phyloP scores from a whole-genome alignment of 2,113 vertebrate genomes.

The Enhydra lutris region DNA sequence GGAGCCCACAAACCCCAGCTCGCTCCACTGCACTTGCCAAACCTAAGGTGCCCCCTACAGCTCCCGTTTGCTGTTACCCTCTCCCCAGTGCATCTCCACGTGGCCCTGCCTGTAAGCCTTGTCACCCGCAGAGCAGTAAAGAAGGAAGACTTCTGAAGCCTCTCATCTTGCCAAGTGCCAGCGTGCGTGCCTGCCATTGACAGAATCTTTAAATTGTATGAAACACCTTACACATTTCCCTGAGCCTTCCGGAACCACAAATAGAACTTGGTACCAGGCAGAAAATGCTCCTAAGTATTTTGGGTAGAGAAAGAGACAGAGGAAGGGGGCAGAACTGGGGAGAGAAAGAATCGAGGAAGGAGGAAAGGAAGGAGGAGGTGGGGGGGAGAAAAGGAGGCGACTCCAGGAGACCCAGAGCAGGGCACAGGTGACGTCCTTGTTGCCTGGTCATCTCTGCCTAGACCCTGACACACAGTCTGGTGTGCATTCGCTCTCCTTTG shows the following conservation, averaged over 20 bases:
- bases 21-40: not conserved
- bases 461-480: not conserved
- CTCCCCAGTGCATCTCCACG: accelerated
- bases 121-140: not conserved
- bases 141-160: not conserved
- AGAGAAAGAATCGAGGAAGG: no score
- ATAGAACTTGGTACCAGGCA: not conserved
- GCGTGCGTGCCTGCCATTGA: accelerated
- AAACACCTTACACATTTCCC: not conserved
- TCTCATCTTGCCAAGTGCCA: not conserved
- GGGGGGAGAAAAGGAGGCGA: no score
- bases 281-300: not conserved
- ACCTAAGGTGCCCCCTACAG: not conserved
- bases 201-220: not conserved
- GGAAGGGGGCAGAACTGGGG: not conserved
- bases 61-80: not conserved
- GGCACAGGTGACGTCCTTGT: accelerated
- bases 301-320: not conserved
- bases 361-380: not conserved
- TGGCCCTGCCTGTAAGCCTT: not conserved
- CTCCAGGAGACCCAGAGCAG: not conserved
- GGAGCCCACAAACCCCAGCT: not conserved
- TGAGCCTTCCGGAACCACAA: not conserved
- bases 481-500: not conserved
- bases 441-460: not conserved